Conservation (phyloP, 2,797 vertebrate species). For the Platyrinchus mystaceus region DNA sequence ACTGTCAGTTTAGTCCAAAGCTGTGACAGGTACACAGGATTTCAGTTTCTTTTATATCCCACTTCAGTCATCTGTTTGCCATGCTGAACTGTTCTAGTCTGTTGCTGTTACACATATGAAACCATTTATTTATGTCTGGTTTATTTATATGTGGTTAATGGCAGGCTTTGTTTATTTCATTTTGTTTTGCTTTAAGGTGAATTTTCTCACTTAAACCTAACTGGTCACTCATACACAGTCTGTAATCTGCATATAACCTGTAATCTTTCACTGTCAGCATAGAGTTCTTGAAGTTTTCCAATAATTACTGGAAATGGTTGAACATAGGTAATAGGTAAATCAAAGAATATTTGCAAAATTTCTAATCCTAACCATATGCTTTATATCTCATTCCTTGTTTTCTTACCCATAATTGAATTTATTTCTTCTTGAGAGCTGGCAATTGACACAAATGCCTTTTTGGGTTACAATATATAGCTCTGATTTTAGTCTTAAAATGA, state of each 20-base stretch:
- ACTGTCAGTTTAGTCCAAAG: background rate
- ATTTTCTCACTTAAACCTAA: background rate
- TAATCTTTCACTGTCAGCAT: background rate
- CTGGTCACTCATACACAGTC: background rate
- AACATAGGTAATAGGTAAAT: background rate
- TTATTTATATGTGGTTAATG: background rate
- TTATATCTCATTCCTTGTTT: background rate
- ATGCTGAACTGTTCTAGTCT: background rate
- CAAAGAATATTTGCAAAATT: background rate
- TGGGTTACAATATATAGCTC: background rate
- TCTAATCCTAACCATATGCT: background rate
- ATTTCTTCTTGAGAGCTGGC: background rate
- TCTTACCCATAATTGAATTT: background rate
- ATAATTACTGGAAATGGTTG: background rate
- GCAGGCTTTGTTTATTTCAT: background rate
- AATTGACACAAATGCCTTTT: background rate
- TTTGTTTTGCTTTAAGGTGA: background rate
- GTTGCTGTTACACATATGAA: background rate
- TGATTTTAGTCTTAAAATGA: background rate
- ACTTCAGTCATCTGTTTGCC: background rate
- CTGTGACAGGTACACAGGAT: background rate
- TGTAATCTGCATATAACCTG: background rate
- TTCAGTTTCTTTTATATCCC: background rate
- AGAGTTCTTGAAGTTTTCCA: background rate
- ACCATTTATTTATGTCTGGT: background rate